Percentiles rank a stretch among this genome's conserved stretches.
Evolutionary conservation across 64 coral and sea anemone genomes (phyloP).

Genomic region (Montipora efflorescens): DNA sequence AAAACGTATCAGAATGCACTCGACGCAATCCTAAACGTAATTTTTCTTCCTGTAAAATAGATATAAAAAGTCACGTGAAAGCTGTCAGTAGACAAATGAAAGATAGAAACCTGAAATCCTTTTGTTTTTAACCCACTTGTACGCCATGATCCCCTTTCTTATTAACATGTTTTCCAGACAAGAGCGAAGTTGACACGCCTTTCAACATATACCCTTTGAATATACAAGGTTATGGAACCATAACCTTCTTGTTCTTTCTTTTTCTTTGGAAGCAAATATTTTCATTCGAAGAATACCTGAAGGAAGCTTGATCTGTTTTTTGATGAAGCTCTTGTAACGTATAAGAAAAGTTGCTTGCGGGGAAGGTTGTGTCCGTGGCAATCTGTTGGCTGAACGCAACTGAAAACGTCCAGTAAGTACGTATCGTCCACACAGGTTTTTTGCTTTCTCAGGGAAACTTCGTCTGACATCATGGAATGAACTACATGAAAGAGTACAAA

Average conservation of each 20-base stretch:
- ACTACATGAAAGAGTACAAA: too few relatives aligned
- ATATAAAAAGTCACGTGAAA: too few relatives aligned
- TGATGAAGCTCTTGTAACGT: background rate
- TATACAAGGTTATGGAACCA: too few relatives aligned
- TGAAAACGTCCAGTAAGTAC: background rate
- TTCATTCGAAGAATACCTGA: background rate
- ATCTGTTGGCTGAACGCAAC: background rate
- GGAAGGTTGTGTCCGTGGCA: background rate
- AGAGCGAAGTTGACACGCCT: too few relatives aligned
- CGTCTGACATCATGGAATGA: background rate
- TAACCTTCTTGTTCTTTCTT: too few relatives aligned
- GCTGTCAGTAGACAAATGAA: too few relatives aligned
- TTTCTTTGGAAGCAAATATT: too few relatives aligned
- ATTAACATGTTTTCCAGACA: too few relatives aligned
- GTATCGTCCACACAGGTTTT: background rate
- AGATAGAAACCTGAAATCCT: too few relatives aligned
- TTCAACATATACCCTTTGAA: too few relatives aligned
- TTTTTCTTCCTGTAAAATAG: conserved; percentile 3
- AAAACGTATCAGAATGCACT: background rate
- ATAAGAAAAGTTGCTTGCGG: background rate
- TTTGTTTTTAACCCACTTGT: too few relatives aligned
- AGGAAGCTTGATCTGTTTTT: background rate
- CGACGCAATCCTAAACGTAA: background rate
- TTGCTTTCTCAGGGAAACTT: background rate
- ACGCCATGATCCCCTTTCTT: too few relatives aligned